A percentile compares a stretch with the other conserved stretches of the same genome.
These are phyloP conservation scores for Carduelis carduelis DNA, from an alignment of 2,797 vertebrate genomes.

Conservation along the genomic window DNA sequence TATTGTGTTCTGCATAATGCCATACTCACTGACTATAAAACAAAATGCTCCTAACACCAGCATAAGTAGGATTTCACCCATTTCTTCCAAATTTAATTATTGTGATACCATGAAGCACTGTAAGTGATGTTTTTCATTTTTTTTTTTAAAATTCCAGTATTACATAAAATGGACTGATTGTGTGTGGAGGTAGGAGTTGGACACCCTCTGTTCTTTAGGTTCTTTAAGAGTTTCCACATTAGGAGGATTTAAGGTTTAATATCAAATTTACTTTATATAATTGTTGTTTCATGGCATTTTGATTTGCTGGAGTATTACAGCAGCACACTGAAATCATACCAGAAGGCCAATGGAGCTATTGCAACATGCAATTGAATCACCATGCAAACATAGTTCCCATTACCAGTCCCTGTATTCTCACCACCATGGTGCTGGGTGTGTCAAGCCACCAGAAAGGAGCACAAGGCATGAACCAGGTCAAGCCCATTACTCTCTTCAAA, in stretches of 20 bases:
- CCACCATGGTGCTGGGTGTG: rapidly evolving
- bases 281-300: neutral
- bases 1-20: neutral
- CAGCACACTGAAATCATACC: neutral
- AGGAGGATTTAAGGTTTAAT: neutral
- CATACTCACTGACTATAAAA: neutral
- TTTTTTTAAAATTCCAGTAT: neutral
- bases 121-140: neutral
- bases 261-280: neutral
- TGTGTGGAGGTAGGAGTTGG: neutral
- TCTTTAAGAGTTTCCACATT: neutral
- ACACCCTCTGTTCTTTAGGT: neutral
- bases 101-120: neutral
- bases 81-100: neutral
- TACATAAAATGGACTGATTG: neutral
- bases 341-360: neutral
- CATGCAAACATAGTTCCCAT: neutral
- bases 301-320: neutral
- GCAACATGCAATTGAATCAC: neutral
- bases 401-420: neutral
- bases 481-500: neutral
- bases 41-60: neutral
- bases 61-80: neutral
- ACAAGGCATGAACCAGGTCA: neutral
- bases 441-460: neutral